Evolutionary conservation across 1,140 invertebrate genomes (phyloP), one percentile per base, ranked within the genome.

Genomic region (Atta texana): DNA sequence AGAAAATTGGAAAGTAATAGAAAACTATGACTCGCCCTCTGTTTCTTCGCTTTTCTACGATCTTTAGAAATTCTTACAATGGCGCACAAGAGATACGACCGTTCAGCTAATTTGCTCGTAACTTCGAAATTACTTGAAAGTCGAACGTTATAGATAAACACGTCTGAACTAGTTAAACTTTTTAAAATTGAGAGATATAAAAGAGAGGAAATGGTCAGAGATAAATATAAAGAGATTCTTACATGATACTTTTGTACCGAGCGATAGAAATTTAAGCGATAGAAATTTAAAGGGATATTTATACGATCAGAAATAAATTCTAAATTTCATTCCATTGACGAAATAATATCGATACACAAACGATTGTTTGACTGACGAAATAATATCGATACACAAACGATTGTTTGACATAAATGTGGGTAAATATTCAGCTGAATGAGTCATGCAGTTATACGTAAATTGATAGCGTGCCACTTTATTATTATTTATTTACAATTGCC

Each of bases 1-100:
- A 84, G 80, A 84, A 75, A 75, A 84, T 84, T 84, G 80, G 80
- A 82, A 82, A 82, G 80, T 64, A 84, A 75, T 84, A 75, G 80
- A 84, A 82, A 82, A 82, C 53, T 49, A n/a, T n/a, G 34, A 18
- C 57, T 55, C 18, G 24, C 68, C 21, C 53, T 55, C 14, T 39
- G 39, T 59, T 82, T 44, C 39, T 5, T 34, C 24, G 69, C 31
- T 75, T 84, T 74, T 63, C 69, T 21, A 49, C n/a, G 80, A 84
- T 28, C 55, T 84, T 84, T 84, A 61, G 44, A 34, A 84, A 75
- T 75, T 39, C 55, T 21, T 31, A 16, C 78, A 10, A 44, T 44
- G 39, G 39, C 39, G 8, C 39, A 44, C 78, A 34, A 14, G 16
- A 72, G 49, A 51, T 57, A 28, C 34, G 31, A 57, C 16, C 49